Conservation (phyloP, 2,888 invertebrate genomes). For the Salpingus planirostris region DNA sequence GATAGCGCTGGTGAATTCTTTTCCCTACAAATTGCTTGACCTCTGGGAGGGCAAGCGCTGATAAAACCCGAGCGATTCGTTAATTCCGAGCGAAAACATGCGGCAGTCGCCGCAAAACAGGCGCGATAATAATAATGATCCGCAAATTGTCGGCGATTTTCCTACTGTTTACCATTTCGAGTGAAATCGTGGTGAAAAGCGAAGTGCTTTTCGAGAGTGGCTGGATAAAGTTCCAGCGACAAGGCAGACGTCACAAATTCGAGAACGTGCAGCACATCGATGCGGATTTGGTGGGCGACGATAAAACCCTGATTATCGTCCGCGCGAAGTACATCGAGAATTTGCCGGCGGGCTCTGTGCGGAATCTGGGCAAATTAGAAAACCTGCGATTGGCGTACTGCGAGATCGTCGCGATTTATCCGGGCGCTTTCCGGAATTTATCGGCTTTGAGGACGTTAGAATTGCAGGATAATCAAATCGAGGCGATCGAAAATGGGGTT, state of each 20-base stretch:
- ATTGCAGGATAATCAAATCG: constrained; percentile 12
- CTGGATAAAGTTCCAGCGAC: constrained; percentile 4
- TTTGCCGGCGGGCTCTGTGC: constrained; percentile 4
- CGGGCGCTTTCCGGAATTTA: constrained; percentile 10
- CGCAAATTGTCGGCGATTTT: constrained; percentile 1
- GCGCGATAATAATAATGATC: not conserved
- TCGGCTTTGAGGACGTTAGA: constrained; percentile 9
- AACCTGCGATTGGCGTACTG: constrained; percentile 5
- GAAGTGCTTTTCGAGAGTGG: constrained; percentile 3
- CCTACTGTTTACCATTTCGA: constrained; percentile 1
- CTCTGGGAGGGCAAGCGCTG: too few relatives aligned
- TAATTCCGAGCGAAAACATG: too few relatives aligned
- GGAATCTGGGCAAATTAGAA: constrained; percentile 7
- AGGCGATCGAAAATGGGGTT: constrained; percentile 4
- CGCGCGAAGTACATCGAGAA: constrained; percentile 2
- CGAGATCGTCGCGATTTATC: constrained; percentile 4
- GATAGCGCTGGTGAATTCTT: too few relatives aligned
- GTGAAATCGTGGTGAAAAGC: not conserved
- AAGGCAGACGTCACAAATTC: constrained; percentile 1
- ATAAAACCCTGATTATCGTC: constrained; percentile 2
- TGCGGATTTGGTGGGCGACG: constrained; percentile 2
- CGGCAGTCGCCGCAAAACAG: too few relatives aligned
- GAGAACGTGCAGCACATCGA: constrained; percentile 10
- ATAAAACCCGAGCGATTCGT: too few relatives aligned
- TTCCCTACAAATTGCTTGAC: too few relatives aligned